These are phyloP conservation scores for Tenthredo amoena DNA, from an alignment of 2,888 invertebrate genomes.

Conservation along the genomic window DNA sequence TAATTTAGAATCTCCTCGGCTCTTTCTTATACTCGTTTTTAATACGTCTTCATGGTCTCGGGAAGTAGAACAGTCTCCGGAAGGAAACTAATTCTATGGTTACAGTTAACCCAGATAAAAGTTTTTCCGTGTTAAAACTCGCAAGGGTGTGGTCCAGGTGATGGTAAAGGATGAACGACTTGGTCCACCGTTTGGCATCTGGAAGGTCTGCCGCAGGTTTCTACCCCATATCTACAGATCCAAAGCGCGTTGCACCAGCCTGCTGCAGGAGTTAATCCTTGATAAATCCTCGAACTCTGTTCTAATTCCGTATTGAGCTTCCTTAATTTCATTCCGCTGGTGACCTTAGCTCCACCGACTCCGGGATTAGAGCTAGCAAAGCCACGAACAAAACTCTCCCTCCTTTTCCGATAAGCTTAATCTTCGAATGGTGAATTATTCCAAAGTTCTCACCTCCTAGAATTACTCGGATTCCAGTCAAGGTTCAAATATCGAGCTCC, in stretches of 20 bases:
- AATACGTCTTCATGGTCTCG: constrained; percentile 6
- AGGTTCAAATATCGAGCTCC: neutral
- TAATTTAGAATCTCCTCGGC: constrained; percentile 25
- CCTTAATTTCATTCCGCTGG: constrained; percentile 73
- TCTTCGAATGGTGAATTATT: neutral
- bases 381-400: neutral
- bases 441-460: neutral
- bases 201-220: neutral
- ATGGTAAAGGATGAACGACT: constrained; percentile 15
- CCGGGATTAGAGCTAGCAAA: constrained; percentile 21
- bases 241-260: constrained; percentile 53
- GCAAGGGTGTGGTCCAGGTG: constrained; percentile 19
- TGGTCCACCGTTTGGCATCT: neutral
- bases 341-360: constrained; percentile 59
- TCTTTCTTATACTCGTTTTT: constrained; percentile 13
- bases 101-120: constrained; percentile 38
- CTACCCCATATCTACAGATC: neutral
- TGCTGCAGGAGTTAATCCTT: constrained; percentile 73
- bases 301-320: constrained; percentile 74
- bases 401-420: neutral
- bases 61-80: neutral
- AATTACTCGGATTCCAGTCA: neutral
- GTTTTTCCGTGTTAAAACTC: constrained; percentile 19
- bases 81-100: constrained; percentile 21
- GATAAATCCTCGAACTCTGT: constrained; percentile 74